A percentile compares a stretch with the other conserved stretches of the same genome.
These are phyloP conservation scores for Penaeus monodon DNA, from an alignment of 2,888 invertebrate species.

Conservation along the genomic window DNA sequence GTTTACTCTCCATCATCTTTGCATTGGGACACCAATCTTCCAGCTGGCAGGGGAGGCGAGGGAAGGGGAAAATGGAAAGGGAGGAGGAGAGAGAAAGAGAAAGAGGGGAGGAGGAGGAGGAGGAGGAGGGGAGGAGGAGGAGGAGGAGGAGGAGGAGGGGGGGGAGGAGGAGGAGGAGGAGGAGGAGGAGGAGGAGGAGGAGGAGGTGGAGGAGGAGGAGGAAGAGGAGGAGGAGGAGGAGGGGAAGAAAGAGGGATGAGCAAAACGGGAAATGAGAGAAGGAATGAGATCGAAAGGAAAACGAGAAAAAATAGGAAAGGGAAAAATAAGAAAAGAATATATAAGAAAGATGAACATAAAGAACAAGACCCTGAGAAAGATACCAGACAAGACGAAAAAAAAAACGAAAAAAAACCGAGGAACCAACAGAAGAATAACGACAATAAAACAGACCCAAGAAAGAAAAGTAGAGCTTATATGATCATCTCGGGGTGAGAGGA, in stretches of 20 bases:
- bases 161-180: background rate
- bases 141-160: background rate
- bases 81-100: background rate
- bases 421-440: too few species aligned
- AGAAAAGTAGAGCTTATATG: too few species aligned
- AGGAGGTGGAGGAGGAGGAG: background rate
- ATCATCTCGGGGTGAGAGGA: too few species aligned
- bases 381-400: too few species aligned
- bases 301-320: too few species aligned
- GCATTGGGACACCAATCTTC: constrained; percentile 23
- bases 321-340: too few species aligned
- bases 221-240: background rate
- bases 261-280: fast-evolving
- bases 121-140: background rate
- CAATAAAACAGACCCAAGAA: too few species aligned
- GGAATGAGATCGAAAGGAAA: background rate
- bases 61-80: too few species aligned
- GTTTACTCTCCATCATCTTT: constrained; percentile 26
- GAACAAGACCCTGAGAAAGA: too few species aligned
- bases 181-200: too few species aligned
- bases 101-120: background rate
- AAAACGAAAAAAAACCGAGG: too few species aligned
- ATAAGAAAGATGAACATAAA: too few species aligned
- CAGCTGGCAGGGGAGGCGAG: background rate
- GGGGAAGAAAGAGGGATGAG: background rate